Evolutionary conservation across 2,888 invertebrate genomes (phyloP), one percentile per base, ranked within the genome.

Genomic region (Pseudanteris insignis): DNA sequence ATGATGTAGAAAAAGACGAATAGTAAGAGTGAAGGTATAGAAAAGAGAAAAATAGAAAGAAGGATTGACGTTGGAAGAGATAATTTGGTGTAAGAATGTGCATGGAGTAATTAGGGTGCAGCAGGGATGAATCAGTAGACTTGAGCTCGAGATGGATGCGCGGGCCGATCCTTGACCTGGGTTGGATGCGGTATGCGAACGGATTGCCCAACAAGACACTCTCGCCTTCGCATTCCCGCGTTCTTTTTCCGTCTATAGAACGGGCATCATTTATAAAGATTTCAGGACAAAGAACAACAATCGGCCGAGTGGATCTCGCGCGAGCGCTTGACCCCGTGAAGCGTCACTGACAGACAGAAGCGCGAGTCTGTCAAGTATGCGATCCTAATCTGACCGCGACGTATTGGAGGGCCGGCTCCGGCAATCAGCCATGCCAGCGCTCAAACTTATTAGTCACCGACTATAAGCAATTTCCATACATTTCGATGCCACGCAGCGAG

Each of bases 321-420:
- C 65, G 66, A 61, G 64, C 51, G 66, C 66, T 70, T 75, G 72
- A 72, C 71, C 71, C 67, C 68, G 65, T 64, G n/a, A 66, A 62
- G 65, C 67, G 66, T 66, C 68, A 69, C 70, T 70, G 71, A 77
- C 78, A 70, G 77, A 78, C 78, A 77, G 78, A 78, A 78, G 78
- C 78, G 77, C 76, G 76, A 77, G 77, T 71, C 76, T 76, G 77
- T 78, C 78, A 77, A 78, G 73, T 70, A 68, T 64, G 72, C 73
- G 77, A 78, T 78, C 73, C 73, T 77, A 78, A 78, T 78, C 78
- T 78, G 77, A 78, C 78, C 75, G 73, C 71, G 73, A 78, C 74
- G 76, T 78, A 78, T 78, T 73, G 74, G 73, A 67, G 67, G 64
- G 57, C 57, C 64, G 63, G 18, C 46, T 40, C 60, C 10, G 64